Base-by-base conservation (phyloP, 2,888 invertebrate species). In the Gibbula magus region DNA sequence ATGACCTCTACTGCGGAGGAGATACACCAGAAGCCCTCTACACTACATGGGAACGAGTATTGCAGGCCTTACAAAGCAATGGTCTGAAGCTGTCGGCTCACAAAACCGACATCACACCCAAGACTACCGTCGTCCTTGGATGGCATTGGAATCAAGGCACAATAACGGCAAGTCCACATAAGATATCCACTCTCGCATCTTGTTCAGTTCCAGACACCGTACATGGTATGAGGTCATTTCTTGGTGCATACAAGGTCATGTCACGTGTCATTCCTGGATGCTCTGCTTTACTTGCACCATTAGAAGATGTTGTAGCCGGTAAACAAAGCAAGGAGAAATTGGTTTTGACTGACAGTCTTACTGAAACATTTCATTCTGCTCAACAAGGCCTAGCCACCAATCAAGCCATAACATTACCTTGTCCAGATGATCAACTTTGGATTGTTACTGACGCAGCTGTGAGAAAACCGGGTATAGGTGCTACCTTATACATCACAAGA, bases 1-100 rank as follows among this genome's bases (percentile, higher is more conserved):
- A 86, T 79, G 85, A 87, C 53, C 77, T 86, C 20, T 86, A 85
- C 70, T 84, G 84, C 73, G 83, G 85, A n/a, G 84, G 84, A 8
- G 79, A 85, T 74, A 77, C 83, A 13, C 83, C n/a, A n/a, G n/a
- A n/a, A n/a, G n/a, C n/a, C n/a, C n/a, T n/a, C n/a, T n/a, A n/a
- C n/a, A n/a, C n/a, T n/a, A n/a, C n/a, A n/a, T n/a, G n/a, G n/a
- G n/a, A n/a, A n/a, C n/a, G n/a, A n/a, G n/a, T n/a, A n/a, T n/a
- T n/a, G n/a, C n/a, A n/a, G n/a, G n/a, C n/a, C n/a, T n/a, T n/a
- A n/a, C n/a, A n/a, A n/a, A n/a, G n/a, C n/a, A n/a, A n/a, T n/a
- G n/a, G n/a, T n/a, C n/a, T n/a, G n/a, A n/a, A n/a, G n/a, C n/a
- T n/a, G 78, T 13, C 70, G 82, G 84, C 0, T 56, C 80, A 0